Evolutionary conservation across 2,888 invertebrate genomes (phyloP), one percentile per base, ranked within the genome.

Genomic region (Metellina segmentata): DNA sequence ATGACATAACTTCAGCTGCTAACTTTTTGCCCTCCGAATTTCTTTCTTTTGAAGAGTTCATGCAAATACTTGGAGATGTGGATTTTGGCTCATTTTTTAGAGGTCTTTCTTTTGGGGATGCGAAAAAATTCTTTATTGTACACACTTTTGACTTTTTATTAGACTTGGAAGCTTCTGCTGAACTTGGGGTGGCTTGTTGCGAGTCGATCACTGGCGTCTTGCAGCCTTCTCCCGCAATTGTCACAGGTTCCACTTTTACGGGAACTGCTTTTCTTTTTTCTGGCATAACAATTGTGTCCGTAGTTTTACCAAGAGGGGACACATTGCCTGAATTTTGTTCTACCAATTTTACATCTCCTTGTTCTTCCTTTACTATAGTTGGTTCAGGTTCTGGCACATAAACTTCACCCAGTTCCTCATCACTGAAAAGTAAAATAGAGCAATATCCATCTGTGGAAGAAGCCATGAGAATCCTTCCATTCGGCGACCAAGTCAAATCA

Each of bases 401-500:
- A 49, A 95, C 94, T 52, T 92, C 92, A 7, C 98, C 98, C 16
- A 98, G 95, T 95, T 98, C 98, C 16, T 96, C 96, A 8, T 96
- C 95, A 61, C 96, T 96, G 95, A 98, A 98, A n/a, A 96, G 96
- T 48, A 98, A 96, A 85, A 98, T 95, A 0, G 98, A 97, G 95
- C 98, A 98, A 95, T 97, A 98, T 1, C 98, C 98, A 95, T 98
- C 98, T 0, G 97, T 97, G 16, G 98, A 98, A 5, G 98, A 97
- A 0, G 97, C 97, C 7, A 97, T 96, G 90, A 98, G 95, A 86
- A 97, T 95, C 91, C 95, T 95, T 0, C 98, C 98, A 95, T 98
- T 97, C 13, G 96, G 95, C 0, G 98, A 97, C 96, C 98, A 98
- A 0, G 97, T 95, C n/a, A 98, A 94, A 95, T 98, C 98, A 8